These are phyloP conservation scores for Pedionomus torquatus DNA, from an alignment of 2,113 vertebrate species.

Conservation along the genomic window DNA sequence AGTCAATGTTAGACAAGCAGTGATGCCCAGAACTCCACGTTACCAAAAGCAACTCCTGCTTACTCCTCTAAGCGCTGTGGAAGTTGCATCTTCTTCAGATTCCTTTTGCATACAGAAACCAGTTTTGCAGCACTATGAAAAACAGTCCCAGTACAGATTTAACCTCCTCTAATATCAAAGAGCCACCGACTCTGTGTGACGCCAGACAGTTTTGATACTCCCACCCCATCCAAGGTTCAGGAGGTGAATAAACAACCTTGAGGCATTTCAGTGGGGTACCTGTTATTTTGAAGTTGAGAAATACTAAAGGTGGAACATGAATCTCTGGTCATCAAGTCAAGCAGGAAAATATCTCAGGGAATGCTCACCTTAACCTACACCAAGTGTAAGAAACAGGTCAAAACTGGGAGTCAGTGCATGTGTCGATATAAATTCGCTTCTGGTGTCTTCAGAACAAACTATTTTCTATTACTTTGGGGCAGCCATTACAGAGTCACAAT, in stretches of 20 bases:
- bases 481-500: slow-evolving; percentile 46
- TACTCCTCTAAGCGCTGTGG: not conserved
- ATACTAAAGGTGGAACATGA: not conserved
- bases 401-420: not conserved
- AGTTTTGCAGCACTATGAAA: not conserved
- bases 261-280: not conserved
- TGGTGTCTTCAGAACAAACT: not conserved
- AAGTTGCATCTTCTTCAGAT: not conserved
- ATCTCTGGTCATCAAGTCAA: not conserved
- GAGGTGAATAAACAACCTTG: not conserved
- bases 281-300: not conserved
- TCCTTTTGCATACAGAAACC: not conserved
- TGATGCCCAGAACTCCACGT: not conserved
- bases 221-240: not conserved
- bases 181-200: not conserved
- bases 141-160: not conserved
- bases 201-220: not conserved
- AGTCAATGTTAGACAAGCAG: not conserved
- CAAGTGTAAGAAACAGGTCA: not conserved
- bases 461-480: not conserved
- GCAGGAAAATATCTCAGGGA: not conserved
- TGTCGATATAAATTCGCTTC: not conserved
- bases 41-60: not conserved
- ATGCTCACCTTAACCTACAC: not conserved
- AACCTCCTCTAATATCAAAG: not conserved